These are phyloP conservation scores for Enoplosus armatus DNA, from an alignment of 2,797 vertebrate genomes.

Conservation along the genomic window DNA sequence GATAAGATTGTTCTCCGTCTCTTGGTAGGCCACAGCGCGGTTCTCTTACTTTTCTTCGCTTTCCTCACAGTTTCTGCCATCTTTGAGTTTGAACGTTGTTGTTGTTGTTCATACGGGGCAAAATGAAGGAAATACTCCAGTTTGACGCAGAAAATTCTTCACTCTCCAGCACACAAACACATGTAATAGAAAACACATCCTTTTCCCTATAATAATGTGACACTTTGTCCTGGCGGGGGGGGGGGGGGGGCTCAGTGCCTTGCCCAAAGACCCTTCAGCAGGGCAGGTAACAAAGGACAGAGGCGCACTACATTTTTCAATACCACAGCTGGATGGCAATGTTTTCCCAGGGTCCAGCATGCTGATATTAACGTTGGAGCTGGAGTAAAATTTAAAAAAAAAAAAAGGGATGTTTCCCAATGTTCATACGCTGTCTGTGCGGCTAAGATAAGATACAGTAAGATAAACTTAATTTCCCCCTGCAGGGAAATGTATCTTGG, in stretches of 20 bases:
- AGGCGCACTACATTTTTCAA: not conserved
- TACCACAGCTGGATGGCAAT: conserved; percentile 6
- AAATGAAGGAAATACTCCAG: not conserved
- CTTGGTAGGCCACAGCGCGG: conserved; percentile 9
- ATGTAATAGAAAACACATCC: not conserved
- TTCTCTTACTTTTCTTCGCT: no score
- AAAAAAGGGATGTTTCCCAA: conserved; percentile 27
- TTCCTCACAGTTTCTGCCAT: not conserved
- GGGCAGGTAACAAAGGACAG: not conserved
- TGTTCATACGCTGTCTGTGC: conserved; percentile 45
- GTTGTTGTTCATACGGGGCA: not conserved
- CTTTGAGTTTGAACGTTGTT: not conserved
- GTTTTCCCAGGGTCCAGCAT: conserved; percentile 2
- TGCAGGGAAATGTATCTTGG: conserved; percentile 54
- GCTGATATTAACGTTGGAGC: conserved; percentile 3
- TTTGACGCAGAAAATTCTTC: not conserved
- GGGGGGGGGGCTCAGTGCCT: not conserved
- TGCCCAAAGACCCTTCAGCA: conserved; percentile 10
- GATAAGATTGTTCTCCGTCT: conserved; percentile 4
- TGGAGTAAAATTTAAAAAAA: conserved; percentile 1
- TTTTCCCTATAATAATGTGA: not conserved
- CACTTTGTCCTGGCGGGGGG: not conserved
- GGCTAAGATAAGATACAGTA: conserved; percentile 48
- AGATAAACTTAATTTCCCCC: conserved; percentile 46
- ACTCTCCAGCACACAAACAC: not conserved